phyloP scores from a whole-genome alignment of 1,140 invertebrate genomes.

The Leptopilina clavipes region DNA sequence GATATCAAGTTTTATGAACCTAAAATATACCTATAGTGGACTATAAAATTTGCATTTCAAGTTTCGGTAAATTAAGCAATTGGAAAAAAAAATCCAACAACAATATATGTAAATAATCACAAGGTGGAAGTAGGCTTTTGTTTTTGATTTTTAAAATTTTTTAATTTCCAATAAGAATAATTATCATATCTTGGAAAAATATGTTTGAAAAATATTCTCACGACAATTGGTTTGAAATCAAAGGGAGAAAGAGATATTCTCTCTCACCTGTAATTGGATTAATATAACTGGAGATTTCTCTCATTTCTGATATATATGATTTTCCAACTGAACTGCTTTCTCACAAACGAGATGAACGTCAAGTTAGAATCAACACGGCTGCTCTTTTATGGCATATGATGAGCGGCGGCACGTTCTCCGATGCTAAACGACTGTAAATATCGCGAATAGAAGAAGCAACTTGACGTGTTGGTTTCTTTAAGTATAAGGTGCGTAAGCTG shows the following conservation, averaged over 20 bases:
- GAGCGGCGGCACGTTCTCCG: background rate
- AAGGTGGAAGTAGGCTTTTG: too few species aligned
- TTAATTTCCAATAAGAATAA: too few species aligned
- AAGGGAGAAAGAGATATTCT: too few species aligned
- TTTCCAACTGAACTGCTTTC: slow-evolving; percentile 8
- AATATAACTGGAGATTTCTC: background rate
- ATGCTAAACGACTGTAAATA: slow-evolving; percentile 31
- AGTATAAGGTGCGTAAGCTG: background rate
- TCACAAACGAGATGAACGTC: slow-evolving; percentile 28
- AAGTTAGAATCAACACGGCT: slow-evolving; percentile 10
- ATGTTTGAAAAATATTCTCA: background rate
- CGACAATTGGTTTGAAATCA: too few species aligned
- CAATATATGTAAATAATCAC: too few species aligned
- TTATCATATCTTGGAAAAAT: too few species aligned
- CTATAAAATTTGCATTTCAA: background rate
- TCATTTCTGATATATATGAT: slow-evolving; percentile 13
- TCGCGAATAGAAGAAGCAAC: background rate
- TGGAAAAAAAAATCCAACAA: too few species aligned
- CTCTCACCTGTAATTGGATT: background rate
- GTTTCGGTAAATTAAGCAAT: background rate
- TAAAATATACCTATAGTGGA: background rate
- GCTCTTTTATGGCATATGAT: slow-evolving; percentile 12
- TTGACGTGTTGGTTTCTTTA: slow-evolving; percentile 10
- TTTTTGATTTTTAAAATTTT: too few species aligned
- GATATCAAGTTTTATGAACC: background rate